Conservation (phyloP, 2,888 invertebrate genomes). For the Euspilapteryx auroguttella region DNA sequence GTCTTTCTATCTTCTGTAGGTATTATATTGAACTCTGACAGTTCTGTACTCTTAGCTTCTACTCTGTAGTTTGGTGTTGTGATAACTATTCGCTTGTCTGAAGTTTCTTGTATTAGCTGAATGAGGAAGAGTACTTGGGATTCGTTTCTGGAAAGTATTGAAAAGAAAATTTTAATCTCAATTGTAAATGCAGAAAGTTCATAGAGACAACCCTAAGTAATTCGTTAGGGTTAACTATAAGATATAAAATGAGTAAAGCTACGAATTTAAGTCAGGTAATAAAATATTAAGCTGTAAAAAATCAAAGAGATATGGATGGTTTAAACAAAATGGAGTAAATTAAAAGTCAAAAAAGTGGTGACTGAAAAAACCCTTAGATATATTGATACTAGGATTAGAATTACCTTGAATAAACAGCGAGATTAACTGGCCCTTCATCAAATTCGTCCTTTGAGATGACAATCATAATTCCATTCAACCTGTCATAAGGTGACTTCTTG, state of each 20-base stretch:
- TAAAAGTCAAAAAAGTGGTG: too few relatives aligned
- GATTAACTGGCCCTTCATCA: constrained; percentile 7
- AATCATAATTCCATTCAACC: constrained; percentile 28
- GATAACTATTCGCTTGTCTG: too few relatives aligned
- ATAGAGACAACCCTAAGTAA: too few relatives aligned
- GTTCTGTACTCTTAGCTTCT: constrained; percentile 14
- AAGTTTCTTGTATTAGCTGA: too few relatives aligned
- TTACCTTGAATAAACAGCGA: constrained; percentile 30
- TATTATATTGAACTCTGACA: constrained; percentile 15
- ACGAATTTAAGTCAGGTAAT: too few relatives aligned
- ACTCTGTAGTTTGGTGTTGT: constrained; percentile 22
- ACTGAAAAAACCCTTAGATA: background rate
- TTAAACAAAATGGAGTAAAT: too few relatives aligned
- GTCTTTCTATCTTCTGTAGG: constrained; percentile 4
- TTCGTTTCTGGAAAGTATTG: constrained; percentile 37
- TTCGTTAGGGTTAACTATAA: too few relatives aligned
- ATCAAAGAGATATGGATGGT: too few relatives aligned
- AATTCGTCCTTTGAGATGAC: constrained; percentile 9
- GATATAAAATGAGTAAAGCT: too few relatives aligned
- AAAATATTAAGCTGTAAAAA: too few relatives aligned
- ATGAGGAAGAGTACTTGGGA: constrained; percentile 35
- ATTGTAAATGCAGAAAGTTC: too few relatives aligned
- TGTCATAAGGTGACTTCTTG: constrained; percentile 26
- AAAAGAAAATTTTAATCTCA: too few relatives aligned
- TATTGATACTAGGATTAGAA: background rate